A percentile compares a stretch with the other conserved stretches of the same genome.
These are phyloP conservation scores for Sarcoramphus papa DNA, from an alignment of 2,797 vertebrate genomes.

Conservation along the genomic window DNA sequence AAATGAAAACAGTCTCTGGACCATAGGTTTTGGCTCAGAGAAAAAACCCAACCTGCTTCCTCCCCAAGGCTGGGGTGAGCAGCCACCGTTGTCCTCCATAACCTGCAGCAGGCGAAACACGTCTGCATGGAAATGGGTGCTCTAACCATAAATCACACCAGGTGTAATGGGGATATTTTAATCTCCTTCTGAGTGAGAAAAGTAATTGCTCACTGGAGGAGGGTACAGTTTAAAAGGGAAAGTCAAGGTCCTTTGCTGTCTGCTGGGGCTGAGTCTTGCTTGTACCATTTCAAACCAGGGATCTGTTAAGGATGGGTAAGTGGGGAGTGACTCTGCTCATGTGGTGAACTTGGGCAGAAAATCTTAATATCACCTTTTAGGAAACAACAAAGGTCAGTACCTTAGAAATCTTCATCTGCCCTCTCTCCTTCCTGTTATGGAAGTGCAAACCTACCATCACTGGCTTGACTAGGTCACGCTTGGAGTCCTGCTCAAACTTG, in stretches of 20 bases:
- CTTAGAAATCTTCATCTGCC: not conserved
- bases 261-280: accelerated
- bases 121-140: not conserved
- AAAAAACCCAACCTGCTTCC: not conserved
- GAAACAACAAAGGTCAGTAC: not conserved
- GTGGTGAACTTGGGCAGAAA: not conserved
- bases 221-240: not conserved
- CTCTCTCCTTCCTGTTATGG: not conserved
- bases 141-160: not conserved
- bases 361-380: not conserved
- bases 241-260: not conserved
- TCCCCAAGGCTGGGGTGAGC: not conserved
- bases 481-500: not conserved
- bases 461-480: accelerated
- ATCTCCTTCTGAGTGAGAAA: not conserved
- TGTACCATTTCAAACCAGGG: not conserved
- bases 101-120: not conserved
- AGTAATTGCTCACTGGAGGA: not conserved
- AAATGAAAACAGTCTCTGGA: not conserved
- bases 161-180: not conserved
- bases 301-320: not conserved
- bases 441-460: not conserved
- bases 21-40: not conserved
- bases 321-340: not conserved
- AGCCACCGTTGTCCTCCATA: not conserved